A percentile compares a stretch with the other conserved stretches of the same genome.
Conservation (phyloP, 2,888 invertebrate genomes). For the Hofmannophila pseudospretella region DNA sequence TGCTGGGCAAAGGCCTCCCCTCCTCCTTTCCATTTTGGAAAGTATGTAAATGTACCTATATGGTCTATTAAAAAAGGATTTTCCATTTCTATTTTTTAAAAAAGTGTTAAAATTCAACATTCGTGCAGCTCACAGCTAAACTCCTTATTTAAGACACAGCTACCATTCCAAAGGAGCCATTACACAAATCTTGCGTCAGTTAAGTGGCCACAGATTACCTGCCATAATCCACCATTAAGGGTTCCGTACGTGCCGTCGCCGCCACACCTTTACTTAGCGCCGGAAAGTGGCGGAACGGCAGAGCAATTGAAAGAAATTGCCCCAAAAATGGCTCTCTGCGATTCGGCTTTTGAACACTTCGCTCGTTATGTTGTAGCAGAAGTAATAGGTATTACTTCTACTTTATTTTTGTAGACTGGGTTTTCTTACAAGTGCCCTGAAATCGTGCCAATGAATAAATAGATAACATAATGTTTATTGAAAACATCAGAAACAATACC, state of each 20-base stretch:
- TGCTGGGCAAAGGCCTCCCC: too few species aligned
- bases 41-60: too few species aligned
- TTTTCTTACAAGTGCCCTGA: too few species aligned
- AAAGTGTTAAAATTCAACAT: too few species aligned
- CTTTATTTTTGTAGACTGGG: not conserved
- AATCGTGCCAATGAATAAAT: too few species aligned
- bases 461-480: too few species aligned
- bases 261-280: conserved; percentile 28
- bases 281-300: conserved; percentile 11
- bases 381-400: not conserved
- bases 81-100: too few species aligned
- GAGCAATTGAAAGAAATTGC: conserved; percentile 27
- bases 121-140: too few species aligned
- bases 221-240: conserved; percentile 22
- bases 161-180: not conserved
- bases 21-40: too few species aligned
- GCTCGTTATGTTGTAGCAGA: conserved; percentile 7
- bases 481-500: too few species aligned
- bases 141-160: too few species aligned
- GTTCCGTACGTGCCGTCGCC: conserved; percentile 20
- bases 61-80: too few species aligned
- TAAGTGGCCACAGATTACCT: conserved; percentile 24
- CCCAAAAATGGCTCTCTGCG: conserved; percentile 19
- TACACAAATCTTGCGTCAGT: conserved; percentile 9
- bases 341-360: conserved; percentile 15